These are phyloP conservation scores for Brachystomella parvula DNA, from an alignment of 1,140 invertebrate genomes.

Conservation along the genomic window DNA sequence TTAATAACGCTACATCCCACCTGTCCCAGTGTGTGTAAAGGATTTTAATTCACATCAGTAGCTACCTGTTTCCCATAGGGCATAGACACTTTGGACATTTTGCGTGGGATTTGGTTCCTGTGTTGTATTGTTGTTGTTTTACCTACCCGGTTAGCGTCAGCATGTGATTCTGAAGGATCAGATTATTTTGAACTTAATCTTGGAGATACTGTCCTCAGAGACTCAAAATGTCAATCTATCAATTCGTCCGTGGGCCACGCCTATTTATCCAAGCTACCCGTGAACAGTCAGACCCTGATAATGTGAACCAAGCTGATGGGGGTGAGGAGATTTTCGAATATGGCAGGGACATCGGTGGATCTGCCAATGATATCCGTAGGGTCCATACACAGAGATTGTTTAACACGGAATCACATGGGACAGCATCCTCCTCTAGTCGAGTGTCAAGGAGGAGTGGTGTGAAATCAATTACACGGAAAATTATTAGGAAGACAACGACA, in stretches of 20 bases:
- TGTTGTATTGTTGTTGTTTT: no score
- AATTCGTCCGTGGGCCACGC: slow-evolving; percentile 49
- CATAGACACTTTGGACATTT: no score
- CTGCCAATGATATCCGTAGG: slow-evolving; percentile 54
- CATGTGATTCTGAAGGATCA: no score
- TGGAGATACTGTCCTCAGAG: no score
- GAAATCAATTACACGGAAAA: slow-evolving; percentile 71
- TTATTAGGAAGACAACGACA: slow-evolving; percentile 82
- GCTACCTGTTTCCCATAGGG: no score
- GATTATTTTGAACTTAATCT: no score
- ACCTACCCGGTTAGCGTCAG: no score
- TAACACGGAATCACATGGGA: slow-evolving; percentile 70
- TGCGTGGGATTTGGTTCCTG: no score
- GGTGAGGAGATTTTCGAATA: slow-evolving; percentile 40
- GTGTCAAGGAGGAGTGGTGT: slow-evolving; percentile 53
- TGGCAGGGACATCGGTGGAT: slow-evolving; percentile 38
- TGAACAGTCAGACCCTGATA: slow-evolving; percentile 53
- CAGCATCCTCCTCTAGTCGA: slow-evolving; percentile 54
- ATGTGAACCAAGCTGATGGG: slow-evolving; percentile 41
- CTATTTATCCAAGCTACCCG: slow-evolving; percentile 71
- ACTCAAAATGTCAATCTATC: slow-evolving; percentile 43
- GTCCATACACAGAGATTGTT: slow-evolving; percentile 71
- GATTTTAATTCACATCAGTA: no score
- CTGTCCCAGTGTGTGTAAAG: no score
- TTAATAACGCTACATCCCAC: no score